Evolutionary conservation across 2,113 vertebrate genomes (phyloP).

Genomic region (Sula dactylatra): DNA sequence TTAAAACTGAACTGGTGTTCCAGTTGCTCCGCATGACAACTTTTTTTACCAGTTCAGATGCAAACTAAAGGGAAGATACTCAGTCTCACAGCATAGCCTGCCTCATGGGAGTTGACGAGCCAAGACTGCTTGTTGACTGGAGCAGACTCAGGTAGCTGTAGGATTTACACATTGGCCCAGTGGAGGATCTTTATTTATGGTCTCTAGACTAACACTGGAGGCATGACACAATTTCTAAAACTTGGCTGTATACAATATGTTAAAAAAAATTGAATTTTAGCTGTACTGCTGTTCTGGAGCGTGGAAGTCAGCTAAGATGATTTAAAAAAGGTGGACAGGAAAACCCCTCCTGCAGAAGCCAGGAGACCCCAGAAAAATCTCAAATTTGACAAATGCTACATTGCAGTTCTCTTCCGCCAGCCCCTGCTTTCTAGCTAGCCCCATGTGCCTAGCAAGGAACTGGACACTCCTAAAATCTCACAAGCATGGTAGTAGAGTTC

Average conservation of each 20-base stretch:
- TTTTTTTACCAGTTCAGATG: not conserved
- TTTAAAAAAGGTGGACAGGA: not conserved
- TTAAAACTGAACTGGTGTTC: not conserved
- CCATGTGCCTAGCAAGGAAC: not conserved
- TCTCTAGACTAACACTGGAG: not conserved
- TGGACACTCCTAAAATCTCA: not conserved
- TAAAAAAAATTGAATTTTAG: not conserved
- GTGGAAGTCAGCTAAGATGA: not conserved
- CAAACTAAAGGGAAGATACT: not conserved
- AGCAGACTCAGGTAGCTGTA: not conserved
- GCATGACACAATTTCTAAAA: not conserved
- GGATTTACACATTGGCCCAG: not conserved
- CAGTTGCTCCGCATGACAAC: not conserved
- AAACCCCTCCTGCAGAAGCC: not conserved
- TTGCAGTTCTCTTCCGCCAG: not conserved
- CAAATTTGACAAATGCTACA: not conserved
- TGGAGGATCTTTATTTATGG: not conserved
- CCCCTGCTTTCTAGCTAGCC: not conserved
- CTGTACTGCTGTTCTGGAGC: not conserved
- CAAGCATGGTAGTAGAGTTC: not conserved
- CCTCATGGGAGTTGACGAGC: not conserved
- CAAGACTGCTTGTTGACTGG: not conserved
- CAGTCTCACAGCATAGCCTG: not conserved
- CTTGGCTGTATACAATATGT: not conserved
- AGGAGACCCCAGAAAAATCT: not conserved